Evolutionary conservation across 2,797 vertebrate species (phyloP).

Genomic region (Xenopus petersii): DNA sequence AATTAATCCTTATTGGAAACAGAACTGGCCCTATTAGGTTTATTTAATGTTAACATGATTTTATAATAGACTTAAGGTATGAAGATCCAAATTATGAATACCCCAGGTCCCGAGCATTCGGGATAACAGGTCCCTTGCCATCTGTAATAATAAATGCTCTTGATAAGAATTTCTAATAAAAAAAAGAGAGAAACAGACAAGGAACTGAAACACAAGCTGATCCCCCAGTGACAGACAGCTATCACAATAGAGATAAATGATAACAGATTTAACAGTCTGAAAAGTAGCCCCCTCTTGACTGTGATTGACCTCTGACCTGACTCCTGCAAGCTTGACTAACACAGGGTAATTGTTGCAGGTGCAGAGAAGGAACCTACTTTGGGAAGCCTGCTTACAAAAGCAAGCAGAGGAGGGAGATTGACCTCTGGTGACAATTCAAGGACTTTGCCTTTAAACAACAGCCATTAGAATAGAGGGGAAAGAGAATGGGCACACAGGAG

Average conservation of each 20-base stretch:
- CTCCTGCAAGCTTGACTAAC: conserved; percentile 84
- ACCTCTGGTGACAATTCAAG: conserved; percentile 63
- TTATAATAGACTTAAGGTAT: too few species aligned
- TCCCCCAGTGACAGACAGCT: conserved; percentile 88
- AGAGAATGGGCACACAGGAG: neutral
- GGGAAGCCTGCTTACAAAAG: conserved; percentile 53
- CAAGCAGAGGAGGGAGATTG: conserved; percentile 53
- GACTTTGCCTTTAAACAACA: conserved; percentile 51
- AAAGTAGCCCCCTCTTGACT: conserved; percentile 92
- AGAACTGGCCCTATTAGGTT: too few species aligned
- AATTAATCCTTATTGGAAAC: too few species aligned
- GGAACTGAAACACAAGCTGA: neutral
- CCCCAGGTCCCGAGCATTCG: too few species aligned
- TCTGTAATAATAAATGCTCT: too few species aligned
- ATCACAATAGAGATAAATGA: conserved; percentile 90
- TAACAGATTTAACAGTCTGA: conserved; percentile 83
- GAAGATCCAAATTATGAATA: too few species aligned
- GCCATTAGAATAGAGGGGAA: conserved; percentile 12
- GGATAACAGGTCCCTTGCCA: too few species aligned
- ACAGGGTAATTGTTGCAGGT: conserved; percentile 81
- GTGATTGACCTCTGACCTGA: conserved; percentile 80
- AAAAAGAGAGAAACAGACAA: neutral
- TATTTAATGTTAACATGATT: too few species aligned
- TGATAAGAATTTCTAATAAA: too few species aligned
- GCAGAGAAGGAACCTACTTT: conserved; percentile 73